Percentiles rank a stretch among this genome's conserved stretches.
phyloP scores from a whole-genome alignment of 2,113 vertebrate species.

The Zosterops lateralis region DNA sequence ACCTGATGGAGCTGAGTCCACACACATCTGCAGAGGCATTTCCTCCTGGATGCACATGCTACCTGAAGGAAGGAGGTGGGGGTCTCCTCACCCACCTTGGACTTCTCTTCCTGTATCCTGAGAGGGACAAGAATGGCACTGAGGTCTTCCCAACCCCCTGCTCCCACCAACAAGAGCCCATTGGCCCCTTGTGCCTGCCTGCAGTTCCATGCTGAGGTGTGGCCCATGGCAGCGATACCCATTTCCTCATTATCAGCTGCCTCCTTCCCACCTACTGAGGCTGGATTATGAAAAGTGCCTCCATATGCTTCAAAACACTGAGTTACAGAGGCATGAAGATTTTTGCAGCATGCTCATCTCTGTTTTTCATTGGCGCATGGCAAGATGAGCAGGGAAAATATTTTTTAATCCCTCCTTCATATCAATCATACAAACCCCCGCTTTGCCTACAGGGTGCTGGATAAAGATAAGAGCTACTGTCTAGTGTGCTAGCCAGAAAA shows the following conservation, averaged over 20 bases:
- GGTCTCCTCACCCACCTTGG: neutral
- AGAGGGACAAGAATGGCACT: neutral
- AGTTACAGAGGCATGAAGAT: neutral
- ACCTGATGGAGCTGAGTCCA: neutral
- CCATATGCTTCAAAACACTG: neutral
- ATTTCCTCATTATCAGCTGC: neutral
- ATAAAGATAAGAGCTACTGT: neutral
- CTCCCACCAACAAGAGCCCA: neutral
- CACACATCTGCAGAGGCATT: neutral
- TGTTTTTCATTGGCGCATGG: neutral
- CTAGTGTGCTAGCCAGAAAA: neutral
- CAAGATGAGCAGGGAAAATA: neutral
- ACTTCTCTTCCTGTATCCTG: neutral
- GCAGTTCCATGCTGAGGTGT: neutral
- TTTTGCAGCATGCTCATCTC: neutral
- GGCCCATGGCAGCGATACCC: fast-evolving
- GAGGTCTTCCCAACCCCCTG: neutral
- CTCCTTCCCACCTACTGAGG: neutral
- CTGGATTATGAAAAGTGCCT: neutral
- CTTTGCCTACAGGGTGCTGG: neutral
- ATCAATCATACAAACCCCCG: neutral
- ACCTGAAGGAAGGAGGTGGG: neutral
- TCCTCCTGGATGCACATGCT: neutral
- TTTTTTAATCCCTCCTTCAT: neutral
- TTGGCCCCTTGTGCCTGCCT: neutral